Evolutionary conservation across 2,113 vertebrate genomes (phyloP), one percentile per base, ranked within the genome.

Genomic region (Gadus macrocephalus): DNA sequence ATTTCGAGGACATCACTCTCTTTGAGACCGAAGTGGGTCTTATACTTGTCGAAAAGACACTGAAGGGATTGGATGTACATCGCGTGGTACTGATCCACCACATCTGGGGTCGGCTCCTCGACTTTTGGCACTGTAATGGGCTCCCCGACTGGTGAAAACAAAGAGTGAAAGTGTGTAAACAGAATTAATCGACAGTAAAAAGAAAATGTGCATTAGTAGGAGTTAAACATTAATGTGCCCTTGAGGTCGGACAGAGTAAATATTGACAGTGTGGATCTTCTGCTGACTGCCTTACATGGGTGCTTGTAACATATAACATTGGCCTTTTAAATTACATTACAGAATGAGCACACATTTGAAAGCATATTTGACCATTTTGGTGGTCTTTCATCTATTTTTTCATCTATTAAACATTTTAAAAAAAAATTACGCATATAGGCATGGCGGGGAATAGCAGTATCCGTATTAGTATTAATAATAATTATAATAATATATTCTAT

Each of bases 101-200:
- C 91, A n/a, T 91, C 93, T 58, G 91, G 92, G 64, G 88, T 91
- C 0, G 96, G 96, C 0, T 94, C 89, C 58, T 94, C 94, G 0
- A 93, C 91, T 87, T 94, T 96, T 62, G 97, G 97, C 67, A 98
- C 86, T 0, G 95, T 96, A 88, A 99, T 95, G 31, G 97, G 96
- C 70, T 98, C 96, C 1, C 97, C 97, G 73, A 99, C 97, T 99
- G 76, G 31, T 74, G 63, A 1, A 38, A n/a, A 22, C 58, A 66
- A 31, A 85, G 6, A 49, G 42, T 12, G 42, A 12, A 14, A 14
- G 42, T 49, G 42, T 12, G 53, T 2, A 59, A 68, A 56, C 42
- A 69, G 64, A 66, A 65, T 62, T 5, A 49, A 79, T 70, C n/a
- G 60, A 15, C 15, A 62, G 66, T 7, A 25, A 65, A 64, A 49